Conservation (phyloP, 2,113 vertebrate genomes). For the Cromileptes altivelis region DNA sequence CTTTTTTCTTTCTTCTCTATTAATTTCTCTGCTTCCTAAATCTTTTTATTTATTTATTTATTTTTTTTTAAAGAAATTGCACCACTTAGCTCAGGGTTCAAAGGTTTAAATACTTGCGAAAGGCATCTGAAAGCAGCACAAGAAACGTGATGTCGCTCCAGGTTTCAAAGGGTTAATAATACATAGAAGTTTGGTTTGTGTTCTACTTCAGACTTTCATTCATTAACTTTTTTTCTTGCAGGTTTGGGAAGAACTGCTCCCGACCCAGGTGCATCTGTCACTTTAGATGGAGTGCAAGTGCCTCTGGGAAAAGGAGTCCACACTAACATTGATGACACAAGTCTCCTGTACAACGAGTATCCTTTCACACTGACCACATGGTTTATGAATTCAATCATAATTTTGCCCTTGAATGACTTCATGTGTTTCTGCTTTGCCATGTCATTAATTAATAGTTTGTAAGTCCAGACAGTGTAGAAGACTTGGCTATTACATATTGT, state of each 20-base stretch:
- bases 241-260: constrained; percentile 96
- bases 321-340: constrained; percentile 93
- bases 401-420: background rate
- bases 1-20: no score
- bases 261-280: constrained; percentile 89
- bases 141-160: no score
- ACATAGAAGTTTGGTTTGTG: background rate
- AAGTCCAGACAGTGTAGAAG: background rate
- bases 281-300: constrained; percentile 92
- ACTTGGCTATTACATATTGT: background rate
- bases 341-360: constrained; percentile 99
- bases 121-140: no score
- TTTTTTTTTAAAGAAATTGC: no score
- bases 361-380: constrained; percentile 82
- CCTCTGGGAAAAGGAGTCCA: constrained; percentile 91
- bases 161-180: background rate
- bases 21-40: no score
- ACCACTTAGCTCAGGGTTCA: no score
- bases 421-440: background rate
- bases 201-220: background rate
- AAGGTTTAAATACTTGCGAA: no score
- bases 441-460: background rate
- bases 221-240: constrained; percentile 57
- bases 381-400: background rate
- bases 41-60: no score